Base-by-base conservation (phyloP, 2,113 vertebrate genomes). In the Megaptera novaeangliae region DNA sequence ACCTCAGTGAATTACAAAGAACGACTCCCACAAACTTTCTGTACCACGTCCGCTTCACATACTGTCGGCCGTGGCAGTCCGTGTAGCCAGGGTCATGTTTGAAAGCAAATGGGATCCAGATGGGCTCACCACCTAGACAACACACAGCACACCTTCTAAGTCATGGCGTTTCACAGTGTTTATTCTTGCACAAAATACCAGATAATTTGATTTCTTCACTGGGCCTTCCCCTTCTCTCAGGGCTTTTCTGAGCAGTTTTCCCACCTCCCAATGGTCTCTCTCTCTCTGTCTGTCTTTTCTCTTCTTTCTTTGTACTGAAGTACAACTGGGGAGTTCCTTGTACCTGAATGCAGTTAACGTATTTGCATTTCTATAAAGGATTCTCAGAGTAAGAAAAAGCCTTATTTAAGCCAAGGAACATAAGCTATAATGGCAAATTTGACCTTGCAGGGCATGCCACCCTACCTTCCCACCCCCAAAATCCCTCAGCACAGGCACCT, bases 11-110 rank as follows among this genome's bases (percentile, higher is more conserved):
- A 97, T 99, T 99, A 75, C 99, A 99, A 96, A 99, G 99, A 92
- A 99, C 99, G 57, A 99, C 99, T 12, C 99, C 99, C 59, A 99
- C 99, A 96, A 99, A 99, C 98, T 99, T 99, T 95, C 98, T 98
- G 98, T 99, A 99, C 99, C 99, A 99, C 0, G 99, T 99, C 88
- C 99, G 98, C 98, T 99, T 99, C 97, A 99, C 99, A 0, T 99
- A 99, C 86, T 99, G 99, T 96, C 99, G 99, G 88, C 99, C 99
- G 11, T 99, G 99, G 98, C 99, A 99, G 80, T 99, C 99, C 31
- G 99, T 99, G 98, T 99, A 99, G 83, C 98, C 98, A 0, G 99
- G 97, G 97, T 99, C 99, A 0, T 99, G 99, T 87, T 99, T 99
- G 98, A 99, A 99, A 83, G 98, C 97, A 97, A 99, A 99, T 0